Conservation (phyloP, 1,140 invertebrate species). For the Heliconius himera region DNA sequence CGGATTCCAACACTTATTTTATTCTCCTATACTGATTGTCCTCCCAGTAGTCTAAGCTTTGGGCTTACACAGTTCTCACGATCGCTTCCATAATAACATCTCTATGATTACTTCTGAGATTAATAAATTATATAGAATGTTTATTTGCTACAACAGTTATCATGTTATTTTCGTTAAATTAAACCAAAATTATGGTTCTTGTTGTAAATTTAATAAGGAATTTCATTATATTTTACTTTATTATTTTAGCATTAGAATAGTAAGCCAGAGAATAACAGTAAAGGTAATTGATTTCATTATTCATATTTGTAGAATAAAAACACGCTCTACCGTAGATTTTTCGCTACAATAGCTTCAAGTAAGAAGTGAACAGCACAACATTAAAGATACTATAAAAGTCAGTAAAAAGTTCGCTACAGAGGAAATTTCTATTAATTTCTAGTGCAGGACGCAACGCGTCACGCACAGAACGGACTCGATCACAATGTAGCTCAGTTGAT, state of each 20-base stretch:
- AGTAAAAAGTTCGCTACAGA: slow-evolving; percentile 27
- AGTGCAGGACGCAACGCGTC: slow-evolving; percentile 28
- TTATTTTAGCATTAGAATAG: slow-evolving; percentile 2
- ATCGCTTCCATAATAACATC: background rate
- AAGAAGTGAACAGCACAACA: slow-evolving; percentile 1
- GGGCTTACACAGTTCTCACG: background rate
- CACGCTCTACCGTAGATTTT: slow-evolving; percentile 3
- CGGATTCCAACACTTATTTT: background rate
- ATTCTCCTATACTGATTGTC: background rate
- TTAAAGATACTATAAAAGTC: slow-evolving; percentile 18
- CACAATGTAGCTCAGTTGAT: slow-evolving; percentile 79
- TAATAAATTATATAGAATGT: background rate
- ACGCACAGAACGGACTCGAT: slow-evolving; percentile 58
- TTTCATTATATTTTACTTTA: background rate
- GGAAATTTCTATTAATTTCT: slow-evolving; percentile 31
- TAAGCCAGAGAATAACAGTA: background rate
- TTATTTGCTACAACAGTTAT: background rate
- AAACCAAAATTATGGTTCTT: background rate
- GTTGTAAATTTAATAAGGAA: background rate
- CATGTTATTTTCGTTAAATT: background rate
- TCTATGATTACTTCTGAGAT: background rate
- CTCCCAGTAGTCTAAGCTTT: background rate
- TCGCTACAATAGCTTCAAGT: slow-evolving; percentile 16
- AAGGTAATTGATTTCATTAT: background rate
- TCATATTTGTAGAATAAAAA: background rate